These are phyloP conservation scores for Schrankia costaestrigalis DNA, from an alignment of 2,888 invertebrate species.

Conservation along the genomic window DNA sequence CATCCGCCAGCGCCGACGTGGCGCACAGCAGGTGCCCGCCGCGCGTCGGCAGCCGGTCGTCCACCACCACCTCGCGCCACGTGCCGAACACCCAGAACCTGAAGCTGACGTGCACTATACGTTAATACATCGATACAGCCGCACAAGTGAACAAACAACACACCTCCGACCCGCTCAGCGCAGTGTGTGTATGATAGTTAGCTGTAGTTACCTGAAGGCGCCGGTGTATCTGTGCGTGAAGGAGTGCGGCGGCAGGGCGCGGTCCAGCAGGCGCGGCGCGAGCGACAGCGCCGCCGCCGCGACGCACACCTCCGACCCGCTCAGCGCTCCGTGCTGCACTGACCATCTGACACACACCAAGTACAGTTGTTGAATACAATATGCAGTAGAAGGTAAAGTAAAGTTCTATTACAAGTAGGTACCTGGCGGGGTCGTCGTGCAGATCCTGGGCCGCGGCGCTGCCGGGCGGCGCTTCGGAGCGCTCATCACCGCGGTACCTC, in stretches of 20 bases:
- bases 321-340: constrained; percentile 16
- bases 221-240: constrained; percentile 84
- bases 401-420: too few relatives aligned
- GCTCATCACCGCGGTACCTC: constrained; percentile 64
- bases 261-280: constrained; percentile 84
- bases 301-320: constrained; percentile 66
- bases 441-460: not conserved
- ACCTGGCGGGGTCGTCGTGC: not conserved
- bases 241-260: constrained; percentile 84
- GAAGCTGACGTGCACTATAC: constrained; percentile 74
- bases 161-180: too few relatives aligned
- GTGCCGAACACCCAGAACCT: constrained; percentile 90
- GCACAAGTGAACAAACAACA: too few relatives aligned
- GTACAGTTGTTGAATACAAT: not conserved
- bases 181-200: too few relatives aligned
- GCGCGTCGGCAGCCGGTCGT: constrained; percentile 87
- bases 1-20: constrained; percentile 70
- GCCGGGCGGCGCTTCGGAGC: not conserved
- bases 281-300: constrained; percentile 84
- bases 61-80: constrained; percentile 88
- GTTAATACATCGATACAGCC: too few relatives aligned
- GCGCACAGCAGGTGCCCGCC: constrained; percentile 83
- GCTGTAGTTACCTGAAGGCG: constrained; percentile 79
- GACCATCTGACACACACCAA: constrained; percentile 14
- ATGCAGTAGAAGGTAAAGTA: too few relatives aligned